Base-by-base conservation (phyloP, 1,140 invertebrate genomes). In the Aethina tumida region DNA sequence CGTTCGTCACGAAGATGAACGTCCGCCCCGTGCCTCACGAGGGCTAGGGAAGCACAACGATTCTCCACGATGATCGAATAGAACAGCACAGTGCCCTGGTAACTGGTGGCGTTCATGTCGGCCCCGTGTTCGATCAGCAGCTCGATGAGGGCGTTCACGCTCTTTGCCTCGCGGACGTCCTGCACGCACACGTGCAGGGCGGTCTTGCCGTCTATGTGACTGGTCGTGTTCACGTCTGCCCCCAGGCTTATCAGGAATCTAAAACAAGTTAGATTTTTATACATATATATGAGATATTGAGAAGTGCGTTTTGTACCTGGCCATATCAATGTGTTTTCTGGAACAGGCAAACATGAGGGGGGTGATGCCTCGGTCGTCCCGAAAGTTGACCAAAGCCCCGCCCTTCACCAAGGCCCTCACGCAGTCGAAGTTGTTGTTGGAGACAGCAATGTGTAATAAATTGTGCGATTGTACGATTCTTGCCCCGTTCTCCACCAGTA, bases 271-370 rank as follows among this genome's bases (percentile, higher is more conserved):
- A n/a, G n/a, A n/a, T n/a, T n/a, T n/a, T n/a, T n/a, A n/a, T n/a
- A n/a, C n/a, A n/a, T n/a, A n/a, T n/a, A n/a, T n/a, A n/a, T n/a
- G n/a, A n/a, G n/a, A n/a, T n/a, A n/a, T n/a, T n/a, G n/a, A n/a
- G 4, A 32, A 32, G 18, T 19, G 5, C 9, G n/a, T 32, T 15
- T 9, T 12, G 24, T 65, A 63, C 44, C 61, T 53, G 6, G 70
- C 59, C 40, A 75, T 60, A 5, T 63, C 49, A 4, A 68, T 52
- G 47, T 76, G 68, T 27, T 68, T 65, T 31, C 63, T 67, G 5
- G 65, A 63, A 35, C 73, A 72, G 18, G 75, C 73, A n/a, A 71
- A 52, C 56, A 77, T 72, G 4, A 81, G 59, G 4, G 77, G 73
- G 0, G 77, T 77, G 29, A 69, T 62, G 7, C 73, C 74, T 35